Percentiles rank a stretch among this genome's conserved stretches.
These are phyloP conservation scores for Cryptotis parvus DNA, from an alignment of 2,113 vertebrate species.

Conservation along the genomic window DNA sequence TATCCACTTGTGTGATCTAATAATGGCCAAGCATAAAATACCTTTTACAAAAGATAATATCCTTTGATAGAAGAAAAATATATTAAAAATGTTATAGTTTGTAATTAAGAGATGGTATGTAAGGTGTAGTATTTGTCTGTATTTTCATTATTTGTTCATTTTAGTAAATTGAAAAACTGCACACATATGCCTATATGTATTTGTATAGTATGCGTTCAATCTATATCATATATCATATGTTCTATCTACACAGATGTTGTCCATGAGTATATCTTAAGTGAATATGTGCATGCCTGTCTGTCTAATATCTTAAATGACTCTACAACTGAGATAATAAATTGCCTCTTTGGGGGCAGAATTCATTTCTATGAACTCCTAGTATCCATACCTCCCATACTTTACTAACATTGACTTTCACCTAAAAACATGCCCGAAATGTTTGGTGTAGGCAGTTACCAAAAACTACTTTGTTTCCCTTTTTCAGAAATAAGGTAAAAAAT, in stretches of 20 bases:
- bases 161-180: conserved; percentile 2
- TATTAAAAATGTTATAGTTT: neutral
- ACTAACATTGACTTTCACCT: neutral
- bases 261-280: neutral
- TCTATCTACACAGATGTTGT: neutral
- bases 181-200: neutral
- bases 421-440: neutral
- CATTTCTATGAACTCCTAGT: neutral
- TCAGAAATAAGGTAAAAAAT: neutral
- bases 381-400: neutral
- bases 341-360: neutral
- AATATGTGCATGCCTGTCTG: neutral
- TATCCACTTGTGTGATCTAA: neutral
- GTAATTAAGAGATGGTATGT: neutral
- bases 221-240: neutral
- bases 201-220: neutral
- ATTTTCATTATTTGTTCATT: conserved; percentile 17
- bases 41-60: too few relatives aligned
- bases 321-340: neutral
- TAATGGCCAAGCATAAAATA: neutral
- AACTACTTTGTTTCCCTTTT: neutral
- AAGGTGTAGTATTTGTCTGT: neutral
- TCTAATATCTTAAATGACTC: neutral
- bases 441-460: neutral
- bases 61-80: neutral